These are phyloP conservation scores for Danionella cerebrum DNA, from an alignment of 2,113 vertebrate genomes.

Conservation along the genomic window DNA sequence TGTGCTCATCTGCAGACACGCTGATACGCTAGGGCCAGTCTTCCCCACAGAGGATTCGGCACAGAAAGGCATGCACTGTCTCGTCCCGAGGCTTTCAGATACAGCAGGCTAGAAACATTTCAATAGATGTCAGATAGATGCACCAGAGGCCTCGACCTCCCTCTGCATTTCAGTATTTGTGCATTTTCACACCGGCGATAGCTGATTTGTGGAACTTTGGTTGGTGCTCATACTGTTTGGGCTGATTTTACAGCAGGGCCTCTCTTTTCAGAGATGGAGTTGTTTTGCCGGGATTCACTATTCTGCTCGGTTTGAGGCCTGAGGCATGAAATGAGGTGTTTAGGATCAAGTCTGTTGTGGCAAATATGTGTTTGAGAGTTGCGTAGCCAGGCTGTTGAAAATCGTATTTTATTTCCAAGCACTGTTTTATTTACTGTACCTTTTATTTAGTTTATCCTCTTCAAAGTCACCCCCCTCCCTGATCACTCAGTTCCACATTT, in stretches of 20 bases:
- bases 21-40: not conserved
- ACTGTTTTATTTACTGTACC: no score
- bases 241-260: conserved; percentile 1
- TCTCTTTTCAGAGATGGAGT: conserved; percentile 4
- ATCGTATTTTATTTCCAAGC: no score
- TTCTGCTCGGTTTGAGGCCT: conserved; percentile 26
- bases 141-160: conserved; percentile 8
- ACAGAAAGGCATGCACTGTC: not conserved
- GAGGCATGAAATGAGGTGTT: conserved; percentile 26
- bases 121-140: conserved; percentile 22
- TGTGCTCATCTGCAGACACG: conserved; percentile 33
- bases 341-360: conserved; percentile 10
- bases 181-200: not conserved
- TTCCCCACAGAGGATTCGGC: not conserved
- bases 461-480: no score
- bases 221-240: not conserved
- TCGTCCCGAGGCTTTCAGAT: not conserved
- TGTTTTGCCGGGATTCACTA: conserved; percentile 14
- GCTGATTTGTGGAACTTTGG: conserved; percentile 21
- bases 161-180: conserved; percentile 18
- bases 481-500: no score
- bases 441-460: no score
- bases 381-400: not conserved
- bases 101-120: conserved; percentile 13
- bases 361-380: not conserved